Percentiles rank a stretch among this genome's conserved stretches.
These are phyloP conservation scores for Proctacanthus coquilletti DNA, from an alignment of 1,140 invertebrate genomes.

Conservation along the genomic window DNA sequence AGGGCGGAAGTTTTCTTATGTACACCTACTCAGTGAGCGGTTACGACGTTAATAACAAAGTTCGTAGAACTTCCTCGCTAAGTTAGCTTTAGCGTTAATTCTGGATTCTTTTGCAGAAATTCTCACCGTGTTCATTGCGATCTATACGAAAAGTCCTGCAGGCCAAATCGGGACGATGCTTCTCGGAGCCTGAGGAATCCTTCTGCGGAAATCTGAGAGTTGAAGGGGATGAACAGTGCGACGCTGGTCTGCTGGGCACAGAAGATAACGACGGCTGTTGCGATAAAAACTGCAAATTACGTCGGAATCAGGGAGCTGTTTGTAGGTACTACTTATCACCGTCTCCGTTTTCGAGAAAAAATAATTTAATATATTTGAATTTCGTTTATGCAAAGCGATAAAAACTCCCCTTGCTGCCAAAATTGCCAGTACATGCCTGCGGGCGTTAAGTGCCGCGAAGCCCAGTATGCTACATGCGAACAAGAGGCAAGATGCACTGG, in stretches of 20 bases:
- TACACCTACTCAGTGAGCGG: conserved; percentile 95
- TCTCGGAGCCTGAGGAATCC: conserved; percentile 85
- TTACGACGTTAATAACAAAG: conserved; percentile 94
- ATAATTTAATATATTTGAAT: conserved; percentile 5
- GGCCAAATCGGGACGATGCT: conserved; percentile 81
- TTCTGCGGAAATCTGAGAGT: conserved; percentile 89
- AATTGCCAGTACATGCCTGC: conserved; percentile 70
- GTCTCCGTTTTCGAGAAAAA: no score
- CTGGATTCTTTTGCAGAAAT: conserved; percentile 55
- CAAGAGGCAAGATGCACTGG: conserved; percentile 70
- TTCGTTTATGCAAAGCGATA: conserved; percentile 54
- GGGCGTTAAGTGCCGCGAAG: conserved; percentile 70
- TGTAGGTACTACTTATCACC: no score
- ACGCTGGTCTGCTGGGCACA: conserved; percentile 79
- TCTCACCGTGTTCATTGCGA: conserved; percentile 84
- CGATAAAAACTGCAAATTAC: conserved; percentile 80
- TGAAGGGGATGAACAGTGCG: conserved; percentile 88
- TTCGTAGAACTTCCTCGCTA: conserved; percentile 29
- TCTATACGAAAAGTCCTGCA: conserved; percentile 85
- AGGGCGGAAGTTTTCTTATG: conserved; percentile 93
- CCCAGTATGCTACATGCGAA: conserved; percentile 78
- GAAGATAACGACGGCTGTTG: conserved; percentile 86
- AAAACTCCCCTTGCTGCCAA: conserved; percentile 87
- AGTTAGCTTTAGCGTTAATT: background rate
- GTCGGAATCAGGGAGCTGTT: conserved; percentile 59